Evolutionary conservation across 2,113 vertebrate species (phyloP).

Genomic region (Aptenodytes forsteri): DNA sequence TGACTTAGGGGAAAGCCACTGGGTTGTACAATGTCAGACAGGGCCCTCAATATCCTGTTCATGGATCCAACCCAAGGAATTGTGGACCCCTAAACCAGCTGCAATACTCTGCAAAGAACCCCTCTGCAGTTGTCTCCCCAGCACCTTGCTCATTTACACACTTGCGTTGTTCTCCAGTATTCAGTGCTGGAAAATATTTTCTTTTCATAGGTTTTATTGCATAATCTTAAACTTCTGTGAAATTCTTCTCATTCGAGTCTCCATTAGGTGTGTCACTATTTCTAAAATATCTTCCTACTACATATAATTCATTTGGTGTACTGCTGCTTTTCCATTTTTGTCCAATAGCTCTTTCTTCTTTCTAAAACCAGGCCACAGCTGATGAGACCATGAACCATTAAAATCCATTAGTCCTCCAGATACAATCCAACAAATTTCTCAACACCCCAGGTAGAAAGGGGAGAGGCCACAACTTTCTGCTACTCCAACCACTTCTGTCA

Average conservation of each 20-base stretch:
- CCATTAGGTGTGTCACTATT: not conserved
- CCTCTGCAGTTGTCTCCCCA: not conserved
- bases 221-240: not conserved
- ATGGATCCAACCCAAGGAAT: not conserved
- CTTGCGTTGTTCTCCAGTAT: not conserved
- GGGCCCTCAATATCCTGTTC: not conserved
- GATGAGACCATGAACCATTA: conserved; percentile 19
- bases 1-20: not conserved
- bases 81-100: not conserved
- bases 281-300: conserved; percentile 1
- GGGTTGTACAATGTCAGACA: not conserved
- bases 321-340: conserved; percentile 35
- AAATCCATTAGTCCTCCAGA: not conserved
- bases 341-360: not conserved
- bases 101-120: not conserved
- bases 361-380: not conserved
- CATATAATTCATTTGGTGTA: not conserved
- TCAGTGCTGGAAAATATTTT: not conserved
- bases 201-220: not conserved
- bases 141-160: not conserved
- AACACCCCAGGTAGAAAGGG: not conserved
- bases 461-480: not conserved
- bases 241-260: not conserved
- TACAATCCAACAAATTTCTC: not conserved
- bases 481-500: not conserved